These are phyloP conservation scores for Apogon hyalosoma DNA, from an alignment of 2,797 vertebrate species.

Conservation along the genomic window DNA sequence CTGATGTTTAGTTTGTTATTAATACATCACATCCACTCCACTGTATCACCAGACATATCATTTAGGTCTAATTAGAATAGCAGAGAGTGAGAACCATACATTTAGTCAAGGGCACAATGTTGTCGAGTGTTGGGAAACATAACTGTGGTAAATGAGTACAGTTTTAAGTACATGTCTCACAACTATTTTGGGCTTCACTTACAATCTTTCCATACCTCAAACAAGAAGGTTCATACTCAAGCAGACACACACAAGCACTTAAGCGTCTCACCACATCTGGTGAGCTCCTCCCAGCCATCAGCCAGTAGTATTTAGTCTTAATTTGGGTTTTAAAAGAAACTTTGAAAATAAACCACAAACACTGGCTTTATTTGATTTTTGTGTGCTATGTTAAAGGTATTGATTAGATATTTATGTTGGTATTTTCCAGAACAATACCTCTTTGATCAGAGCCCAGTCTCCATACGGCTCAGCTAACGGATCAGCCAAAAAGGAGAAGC, in stretches of 20 bases:
- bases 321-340: conserved; percentile 22
- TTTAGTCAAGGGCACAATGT: conserved; percentile 46
- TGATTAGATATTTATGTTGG: not conserved
- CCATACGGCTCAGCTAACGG: conserved; percentile 86
- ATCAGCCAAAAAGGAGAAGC: conserved; percentile 93
- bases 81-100: conserved; percentile 17
- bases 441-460: conserved; percentile 83
- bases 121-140: conserved; percentile 63
- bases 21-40: conserved; percentile 32
- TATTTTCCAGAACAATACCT: conserved; percentile 86
- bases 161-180: conserved; percentile 62
- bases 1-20: conserved; percentile 36
- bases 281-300: conserved; percentile 58
- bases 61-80: conserved; percentile 40
- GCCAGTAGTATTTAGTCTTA: conserved; percentile 47
- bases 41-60: conserved; percentile 28
- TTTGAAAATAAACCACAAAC: conserved; percentile 2
- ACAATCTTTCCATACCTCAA: conserved; percentile 72
- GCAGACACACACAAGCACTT: conserved; percentile 46
- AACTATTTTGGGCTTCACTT: conserved; percentile 66
- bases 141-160: conserved; percentile 71
- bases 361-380: conserved; percentile 31
- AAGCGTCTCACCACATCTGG: conserved; percentile 63
- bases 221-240: conserved; percentile 59
- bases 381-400: not conserved